phyloP scores from a whole-genome alignment of 2,113 vertebrate species.

The Daboia siamensis region DNA sequence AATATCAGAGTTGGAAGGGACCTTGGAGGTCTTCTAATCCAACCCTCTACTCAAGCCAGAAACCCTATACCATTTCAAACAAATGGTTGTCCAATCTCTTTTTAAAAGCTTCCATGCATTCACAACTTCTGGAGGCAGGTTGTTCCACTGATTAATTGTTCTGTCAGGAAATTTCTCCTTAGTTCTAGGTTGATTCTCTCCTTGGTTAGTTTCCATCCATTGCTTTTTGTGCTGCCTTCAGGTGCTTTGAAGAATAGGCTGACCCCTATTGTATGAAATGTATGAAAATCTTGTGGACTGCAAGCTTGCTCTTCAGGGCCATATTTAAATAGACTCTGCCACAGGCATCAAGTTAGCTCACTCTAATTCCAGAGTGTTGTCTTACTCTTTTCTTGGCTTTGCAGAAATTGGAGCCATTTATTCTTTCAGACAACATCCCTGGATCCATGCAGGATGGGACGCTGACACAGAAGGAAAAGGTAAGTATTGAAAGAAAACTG shows the following conservation, averaged over 20 bases:
- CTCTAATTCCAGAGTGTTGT: not conserved
- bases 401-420: constrained; percentile 68
- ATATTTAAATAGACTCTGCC: not conserved
- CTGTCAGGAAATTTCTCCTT: not conserved
- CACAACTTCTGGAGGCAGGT: too few relatives aligned
- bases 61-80: too few relatives aligned
- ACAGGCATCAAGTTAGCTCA: not conserved
- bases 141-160: not conserved
- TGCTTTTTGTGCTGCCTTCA: not conserved
- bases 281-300: not conserved
- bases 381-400: constrained; percentile 50
- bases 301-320: not conserved
- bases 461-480: constrained; percentile 50
- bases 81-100: too few relatives aligned
- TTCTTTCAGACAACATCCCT: constrained; percentile 26
- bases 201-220: not conserved
- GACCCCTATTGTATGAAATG: not conserved
- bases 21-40: not conserved
- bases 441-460: constrained; percentile 27
- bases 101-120: too few relatives aligned
- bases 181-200: not conserved
- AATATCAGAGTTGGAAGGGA: not conserved
- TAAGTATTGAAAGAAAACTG: not conserved
- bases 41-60: too few relatives aligned
- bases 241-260: not conserved